Evolutionary conservation across 2,797 vertebrate genomes (phyloP), one percentile per base, ranked within the genome.

Genomic region (Sebastes vulpes): DNA sequence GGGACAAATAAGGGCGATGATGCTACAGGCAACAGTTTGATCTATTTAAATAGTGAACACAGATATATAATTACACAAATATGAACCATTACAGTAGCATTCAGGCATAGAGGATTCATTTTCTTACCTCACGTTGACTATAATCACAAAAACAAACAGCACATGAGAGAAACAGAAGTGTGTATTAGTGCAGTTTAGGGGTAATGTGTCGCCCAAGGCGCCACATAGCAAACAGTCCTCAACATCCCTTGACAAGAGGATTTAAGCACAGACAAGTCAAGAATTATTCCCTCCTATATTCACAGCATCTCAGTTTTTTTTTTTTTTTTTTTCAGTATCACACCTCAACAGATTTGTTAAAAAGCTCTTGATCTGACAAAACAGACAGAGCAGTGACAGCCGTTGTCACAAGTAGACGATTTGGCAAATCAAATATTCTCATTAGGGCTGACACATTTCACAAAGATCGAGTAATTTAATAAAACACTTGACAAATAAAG

Each of bases 81-180:
- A 28, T 66, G 20, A 48, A 56, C 6, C 11, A 28, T 66, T 28
- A 61, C 8, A 23, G 29, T 3, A 46, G 23, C 23, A 77, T 28
- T 73, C 1, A 48, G 63, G 35, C 1, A 77, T 16, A 20, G 21
- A 68, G 8, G n/a, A 66, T 59, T 67, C 14, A 32, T 21, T 60
- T 63, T 73, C 83, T 90, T 87, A 94, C 88, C 86, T 85, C 70
- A 16, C 74, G 73, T 83, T 74, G 78, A 23, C 8, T n/a, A 20
- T 46, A 57, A 71, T 61, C 20, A 29, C 26, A 65, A 70, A 81
- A 82, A 52, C 73, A 83, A 80, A 78, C 65, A 67, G 67, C 69
- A 82, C 61, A 66, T 4, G 16, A 60, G 29, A 80, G 6, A 71
- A 63, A 81, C 29, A 71, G 46, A 74, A 14, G 23, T 53, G 42